A percentile compares a stretch with the other conserved stretches of the same genome.
phyloP scores from a whole-genome alignment of 2,888 invertebrate genomes.

The Subacronicta megacephala region DNA sequence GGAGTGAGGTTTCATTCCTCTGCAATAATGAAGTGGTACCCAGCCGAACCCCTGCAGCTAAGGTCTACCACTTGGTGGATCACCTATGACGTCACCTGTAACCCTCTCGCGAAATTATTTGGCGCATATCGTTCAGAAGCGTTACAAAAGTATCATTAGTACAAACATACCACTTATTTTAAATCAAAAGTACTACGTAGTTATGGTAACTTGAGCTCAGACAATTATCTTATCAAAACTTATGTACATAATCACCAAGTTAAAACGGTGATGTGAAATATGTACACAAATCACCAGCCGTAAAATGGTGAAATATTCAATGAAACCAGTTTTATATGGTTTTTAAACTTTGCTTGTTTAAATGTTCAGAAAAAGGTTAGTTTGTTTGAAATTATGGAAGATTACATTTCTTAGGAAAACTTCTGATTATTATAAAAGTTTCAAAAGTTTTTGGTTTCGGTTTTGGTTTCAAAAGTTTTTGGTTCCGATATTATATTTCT shows the following conservation, averaged over 20 bases:
- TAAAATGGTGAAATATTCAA: constrained; percentile 1
- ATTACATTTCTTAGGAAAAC: too few relatives aligned
- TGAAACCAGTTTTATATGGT: too few relatives aligned
- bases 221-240: constrained; percentile 15
- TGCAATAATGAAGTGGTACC: too few relatives aligned
- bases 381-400: too few relatives aligned
- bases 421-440: too few relatives aligned
- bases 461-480: too few relatives aligned
- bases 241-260: constrained; percentile 21
- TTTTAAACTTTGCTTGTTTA: too few relatives aligned
- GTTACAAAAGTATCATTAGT: constrained; percentile 14
- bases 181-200: constrained; percentile 42
- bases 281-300: constrained; percentile 9
- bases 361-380: too few relatives aligned
- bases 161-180: constrained; percentile 12
- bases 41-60: too few relatives aligned
- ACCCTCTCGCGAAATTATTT: not conserved
- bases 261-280: not conserved
- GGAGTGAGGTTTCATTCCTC: too few relatives aligned
- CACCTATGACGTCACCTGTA: not conserved
- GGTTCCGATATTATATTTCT: too few relatives aligned
- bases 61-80: not conserved
- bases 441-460: too few relatives aligned
- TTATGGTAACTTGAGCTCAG: constrained; percentile 44
- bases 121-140: constrained; percentile 3